Base-by-base conservation (phyloP, 2,888 invertebrate species). In the Andrena marginata region DNA sequence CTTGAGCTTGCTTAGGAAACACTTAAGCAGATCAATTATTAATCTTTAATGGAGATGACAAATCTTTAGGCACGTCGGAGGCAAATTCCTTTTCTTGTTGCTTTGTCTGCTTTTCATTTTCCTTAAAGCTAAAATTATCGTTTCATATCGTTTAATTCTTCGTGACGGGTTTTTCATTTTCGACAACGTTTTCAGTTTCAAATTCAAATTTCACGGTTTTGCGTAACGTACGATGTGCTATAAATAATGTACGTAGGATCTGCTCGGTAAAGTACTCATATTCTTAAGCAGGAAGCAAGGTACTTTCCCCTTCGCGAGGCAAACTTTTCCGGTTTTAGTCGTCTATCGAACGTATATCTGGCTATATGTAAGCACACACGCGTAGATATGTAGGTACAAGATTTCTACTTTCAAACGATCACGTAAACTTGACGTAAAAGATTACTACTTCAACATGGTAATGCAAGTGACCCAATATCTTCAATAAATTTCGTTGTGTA, bases 361-460 rank as follows among this genome's bases (percentile, higher is more conserved):
- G 31, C 6, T 2, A 10, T 48, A 16, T 56, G 31, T 10, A 10
- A 26, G 42, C 31, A 20, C 49, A 42, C 10, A 20, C 29, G n/a
- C 13, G 29, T 23, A 64, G 6, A 1, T 51, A 67, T 35, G 26
- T 1, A 4, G 20, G 8, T 26, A 67, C 20, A 13, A 72, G 62
- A 63, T 72, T 80, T 68, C 77, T 77, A 77, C 71, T 80, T 80
- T 80, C 77, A 72, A 68, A 62, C 63, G 49, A 33, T 68, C 71
- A 63, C 67, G 62, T 80, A 77, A 77, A 77, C 33, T 60, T 33
- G 23, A 67, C 20, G 51, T 51, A 62, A 65, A 64, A 35, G 51
- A 49, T 62, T 74, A 31, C 35, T 62, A 29, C 42, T 70, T 13
- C 20, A 49, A 49, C 54, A 16, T n/a, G 23, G n/a, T 29, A 10